These are phyloP conservation scores for Hecatera dysodea DNA, from an alignment of 2,888 invertebrate species.

Conservation along the genomic window DNA sequence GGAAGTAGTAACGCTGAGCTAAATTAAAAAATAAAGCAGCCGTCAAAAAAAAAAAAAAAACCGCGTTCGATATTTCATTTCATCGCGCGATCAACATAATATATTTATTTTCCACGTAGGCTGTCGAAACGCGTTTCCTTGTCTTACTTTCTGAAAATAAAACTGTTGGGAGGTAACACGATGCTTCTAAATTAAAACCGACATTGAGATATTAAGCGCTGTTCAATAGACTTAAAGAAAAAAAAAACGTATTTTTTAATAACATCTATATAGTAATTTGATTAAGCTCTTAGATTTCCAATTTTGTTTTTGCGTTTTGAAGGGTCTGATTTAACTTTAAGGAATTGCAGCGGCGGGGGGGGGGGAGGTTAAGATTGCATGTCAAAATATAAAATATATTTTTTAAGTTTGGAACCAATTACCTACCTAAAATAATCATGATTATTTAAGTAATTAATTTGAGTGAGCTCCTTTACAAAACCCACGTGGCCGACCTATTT, in stretches of 20 bases:
- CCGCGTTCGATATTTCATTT: slow-evolving; percentile 66
- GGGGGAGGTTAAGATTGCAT: slow-evolving; percentile 12
- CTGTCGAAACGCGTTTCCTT: slow-evolving; percentile 86
- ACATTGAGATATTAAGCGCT: slow-evolving; percentile 90
- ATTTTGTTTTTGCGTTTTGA: slow-evolving; percentile 51
- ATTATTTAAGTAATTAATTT: slow-evolving; percentile 23
- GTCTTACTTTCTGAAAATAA: slow-evolving; percentile 84
- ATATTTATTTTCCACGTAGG: slow-evolving; percentile 72
- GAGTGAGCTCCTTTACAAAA: slow-evolving; percentile 33
- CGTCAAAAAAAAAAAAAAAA: slow-evolving; percentile 19
- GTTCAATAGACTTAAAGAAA: slow-evolving; percentile 72
- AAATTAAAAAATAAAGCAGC: not conserved
- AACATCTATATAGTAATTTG: slow-evolving; percentile 72
- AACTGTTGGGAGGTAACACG: slow-evolving; percentile 88
- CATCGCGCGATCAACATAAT: slow-evolving; percentile 72
- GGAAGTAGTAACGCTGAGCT: not conserved
- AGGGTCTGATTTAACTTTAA: slow-evolving; percentile 16
- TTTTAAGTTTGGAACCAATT: not conserved
- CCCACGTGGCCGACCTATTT: slow-evolving; percentile 47
- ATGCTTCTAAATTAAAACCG: slow-evolving; percentile 89
- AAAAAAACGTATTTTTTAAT: slow-evolving; percentile 69
- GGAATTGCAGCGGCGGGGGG: slow-evolving; percentile 17
- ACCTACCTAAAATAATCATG: not conserved
- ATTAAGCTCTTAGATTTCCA: slow-evolving; percentile 69
- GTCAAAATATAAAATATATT: not conserved